These are phyloP conservation scores for Galerucella pusilla DNA, from an alignment of 2,888 invertebrate genomes.

Conservation along the genomic window DNA sequence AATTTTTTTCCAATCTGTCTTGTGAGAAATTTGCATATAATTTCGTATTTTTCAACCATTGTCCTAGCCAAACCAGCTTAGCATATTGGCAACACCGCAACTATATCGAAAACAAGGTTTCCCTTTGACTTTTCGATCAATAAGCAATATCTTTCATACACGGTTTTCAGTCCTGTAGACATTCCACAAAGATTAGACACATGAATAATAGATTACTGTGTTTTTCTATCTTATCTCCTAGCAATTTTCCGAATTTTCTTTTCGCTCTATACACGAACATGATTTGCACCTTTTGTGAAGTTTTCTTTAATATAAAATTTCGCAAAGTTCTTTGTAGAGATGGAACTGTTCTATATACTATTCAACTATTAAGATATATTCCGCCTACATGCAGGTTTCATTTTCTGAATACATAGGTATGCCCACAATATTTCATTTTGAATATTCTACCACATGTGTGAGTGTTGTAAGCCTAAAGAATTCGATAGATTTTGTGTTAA, in stretches of 20 bases:
- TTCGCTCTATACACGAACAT: slow-evolving; percentile 40
- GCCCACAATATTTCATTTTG: too few relatives aligned
- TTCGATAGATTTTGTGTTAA: too few relatives aligned
- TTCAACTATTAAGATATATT: neutral
- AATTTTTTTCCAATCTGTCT: neutral
- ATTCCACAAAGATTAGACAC: slow-evolving; percentile 41
- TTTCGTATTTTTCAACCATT: slow-evolving; percentile 1
- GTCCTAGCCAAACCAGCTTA: slow-evolving; percentile 20
- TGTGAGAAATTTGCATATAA: neutral
- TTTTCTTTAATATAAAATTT: slow-evolving; percentile 42
- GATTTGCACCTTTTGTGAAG: slow-evolving; percentile 44
- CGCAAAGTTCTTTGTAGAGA: slow-evolving; percentile 31
- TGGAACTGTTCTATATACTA: slow-evolving; percentile 3
- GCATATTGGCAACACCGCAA: slow-evolving; percentile 27
- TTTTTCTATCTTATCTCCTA: slow-evolving; percentile 38
- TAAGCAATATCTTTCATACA: slow-evolving; percentile 42
- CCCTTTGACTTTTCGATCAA: slow-evolving; percentile 39
- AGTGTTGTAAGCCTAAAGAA: too few relatives aligned
- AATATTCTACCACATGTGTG: too few relatives aligned
- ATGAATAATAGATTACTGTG: slow-evolving; percentile 41
- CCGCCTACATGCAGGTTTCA: too few relatives aligned
- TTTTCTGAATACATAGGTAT: too few relatives aligned
- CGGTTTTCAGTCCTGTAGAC: slow-evolving; percentile 37
- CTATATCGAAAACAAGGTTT: slow-evolving; percentile 39
- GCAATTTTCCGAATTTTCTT: slow-evolving; percentile 38